Evolutionary conservation across 2,888 invertebrate species (phyloP).

Genomic region (Tachystola acroxantha): DNA sequence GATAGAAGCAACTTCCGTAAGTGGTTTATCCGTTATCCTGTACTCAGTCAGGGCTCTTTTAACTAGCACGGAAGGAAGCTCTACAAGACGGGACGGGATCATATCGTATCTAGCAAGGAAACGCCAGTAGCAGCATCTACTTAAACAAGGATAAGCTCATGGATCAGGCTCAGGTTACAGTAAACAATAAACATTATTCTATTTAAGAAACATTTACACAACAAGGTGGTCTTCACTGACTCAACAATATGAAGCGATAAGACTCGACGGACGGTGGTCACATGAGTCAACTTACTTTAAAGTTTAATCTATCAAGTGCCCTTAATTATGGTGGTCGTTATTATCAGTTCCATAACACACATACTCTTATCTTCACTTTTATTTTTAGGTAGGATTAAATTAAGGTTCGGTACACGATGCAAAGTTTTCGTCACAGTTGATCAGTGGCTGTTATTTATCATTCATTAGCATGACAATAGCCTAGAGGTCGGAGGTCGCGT

Average conservation of each 20-base stretch:
- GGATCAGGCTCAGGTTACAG: slow-evolving; percentile 49
- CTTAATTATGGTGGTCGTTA: slow-evolving; percentile 14
- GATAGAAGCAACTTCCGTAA: slow-evolving; percentile 46
- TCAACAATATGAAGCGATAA: slow-evolving; percentile 19
- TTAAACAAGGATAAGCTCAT: slow-evolving; percentile 52
- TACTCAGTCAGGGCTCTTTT: slow-evolving; percentile 33
- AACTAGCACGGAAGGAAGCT: slow-evolving; percentile 64
- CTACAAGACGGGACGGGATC: slow-evolving; percentile 49
- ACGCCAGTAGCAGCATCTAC: slow-evolving; percentile 46
- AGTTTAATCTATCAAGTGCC: slow-evolving; percentile 9
- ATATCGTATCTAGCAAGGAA: slow-evolving; percentile 66
- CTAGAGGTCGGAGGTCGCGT: slow-evolving; percentile 58
- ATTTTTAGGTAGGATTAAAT: neutral
- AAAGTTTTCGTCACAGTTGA: slow-evolving; percentile 39
- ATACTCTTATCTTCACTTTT: neutral
- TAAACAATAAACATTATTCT: slow-evolving; percentile 38
- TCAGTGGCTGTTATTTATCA: slow-evolving; percentile 39
- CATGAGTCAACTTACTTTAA: slow-evolving; percentile 15
- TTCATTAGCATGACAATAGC: slow-evolving; percentile 65
- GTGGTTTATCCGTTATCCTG: slow-evolving; percentile 60
- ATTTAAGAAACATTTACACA: slow-evolving; percentile 26
- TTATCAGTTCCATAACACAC: slow-evolving; percentile 6
- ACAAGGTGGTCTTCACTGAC: slow-evolving; percentile 45
- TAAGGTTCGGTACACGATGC: slow-evolving; percentile 3
- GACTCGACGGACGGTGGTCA: slow-evolving; percentile 10